Percentiles rank a stretch among this genome's conserved stretches.
These are phyloP conservation scores for Neocrepidodera transversa DNA, from an alignment of 2,888 invertebrate genomes.

Conservation along the genomic window DNA sequence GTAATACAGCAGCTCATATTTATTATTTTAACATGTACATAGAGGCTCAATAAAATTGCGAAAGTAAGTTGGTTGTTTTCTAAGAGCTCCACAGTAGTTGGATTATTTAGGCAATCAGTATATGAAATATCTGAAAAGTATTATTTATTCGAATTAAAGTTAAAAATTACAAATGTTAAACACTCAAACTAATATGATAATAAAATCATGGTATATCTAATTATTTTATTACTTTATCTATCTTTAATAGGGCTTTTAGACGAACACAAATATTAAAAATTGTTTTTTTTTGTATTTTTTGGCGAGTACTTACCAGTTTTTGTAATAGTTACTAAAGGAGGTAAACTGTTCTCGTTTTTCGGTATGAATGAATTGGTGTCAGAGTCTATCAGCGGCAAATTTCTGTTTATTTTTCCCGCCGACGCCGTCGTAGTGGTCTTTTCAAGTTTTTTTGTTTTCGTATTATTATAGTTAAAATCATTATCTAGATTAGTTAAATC, in stretches of 20 bases:
- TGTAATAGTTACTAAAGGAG: conserved; percentile 65
- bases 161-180: too few species aligned
- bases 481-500: conserved; percentile 82
- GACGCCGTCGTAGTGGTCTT: conserved; percentile 25
- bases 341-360: conserved; percentile 62
- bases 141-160: too few species aligned
- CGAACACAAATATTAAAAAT: too few species aligned
- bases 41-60: conserved; percentile 77
- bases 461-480: conserved; percentile 59
- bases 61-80: conserved; percentile 72
- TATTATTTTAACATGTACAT: conserved; percentile 75
- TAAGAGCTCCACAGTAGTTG: conserved; percentile 65
- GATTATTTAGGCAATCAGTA: conserved; percentile 65
- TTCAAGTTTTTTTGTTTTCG: conserved; percentile 40
- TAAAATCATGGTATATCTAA: too few species aligned
- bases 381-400: conserved; percentile 61
- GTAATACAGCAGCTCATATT: conserved; percentile 65
- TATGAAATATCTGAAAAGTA: conserved; percentile 64
- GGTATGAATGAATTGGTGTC: conserved; percentile 67
- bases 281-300: too few species aligned
- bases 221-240: too few species aligned
- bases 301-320: conserved; percentile 60
- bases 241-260: too few species aligned
- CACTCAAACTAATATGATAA: too few species aligned
- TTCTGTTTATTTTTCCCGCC: conserved; percentile 43